Evolutionary conservation across 2,797 vertebrate species (phyloP), one percentile per base, ranked within the genome.

Genomic region (Myioborus miniatus): DNA sequence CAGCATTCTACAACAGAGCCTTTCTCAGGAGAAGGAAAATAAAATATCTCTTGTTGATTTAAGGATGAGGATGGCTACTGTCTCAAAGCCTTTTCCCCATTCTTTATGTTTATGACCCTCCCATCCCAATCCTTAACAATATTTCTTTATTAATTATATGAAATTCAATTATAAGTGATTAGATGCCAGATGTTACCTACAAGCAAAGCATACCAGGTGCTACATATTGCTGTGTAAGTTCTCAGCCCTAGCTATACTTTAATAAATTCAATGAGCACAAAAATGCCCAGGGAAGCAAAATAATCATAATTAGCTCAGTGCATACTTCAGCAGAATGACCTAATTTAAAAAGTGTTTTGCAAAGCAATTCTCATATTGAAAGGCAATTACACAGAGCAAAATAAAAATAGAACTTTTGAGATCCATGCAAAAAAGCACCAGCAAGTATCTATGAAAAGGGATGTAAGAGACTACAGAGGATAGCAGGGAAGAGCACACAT

Each of bases 201-300:
- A 74, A 80, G 74, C 37, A 70, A 78, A 89, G 17, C 23, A 47
- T 49, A 77, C n/a, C 94, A 94, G 81, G 92, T 96, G 77, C 88
- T 81, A 81, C 26, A 56, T 0, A 76, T n/a, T 68, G 81, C 76
- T 59, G 26, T 49, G 14, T 9, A 82, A 74, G 68, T 78, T 83
- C 85, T 68, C 82, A 32, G 76, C 34, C 69, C 74, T 44, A 82
- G 68, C 34, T 87, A 55, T 41, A 83, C 34, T 63, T 72, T 62
- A 90, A 70, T 65, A 90, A 83, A 75, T 58, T 74, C 89, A 91
- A 32, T 23, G 43, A 79, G 53, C 78, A 30, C 46, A 68, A 53
- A 81, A 83, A 81, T 72, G 85, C 83, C 70, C 77, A 95, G 56
- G 64, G 80, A 95, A 95, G 91, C 93, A 96, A 97, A 96, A 93